phyloP scores from a whole-genome alignment of 2,888 invertebrate genomes.

The Anorthoa munda region DNA sequence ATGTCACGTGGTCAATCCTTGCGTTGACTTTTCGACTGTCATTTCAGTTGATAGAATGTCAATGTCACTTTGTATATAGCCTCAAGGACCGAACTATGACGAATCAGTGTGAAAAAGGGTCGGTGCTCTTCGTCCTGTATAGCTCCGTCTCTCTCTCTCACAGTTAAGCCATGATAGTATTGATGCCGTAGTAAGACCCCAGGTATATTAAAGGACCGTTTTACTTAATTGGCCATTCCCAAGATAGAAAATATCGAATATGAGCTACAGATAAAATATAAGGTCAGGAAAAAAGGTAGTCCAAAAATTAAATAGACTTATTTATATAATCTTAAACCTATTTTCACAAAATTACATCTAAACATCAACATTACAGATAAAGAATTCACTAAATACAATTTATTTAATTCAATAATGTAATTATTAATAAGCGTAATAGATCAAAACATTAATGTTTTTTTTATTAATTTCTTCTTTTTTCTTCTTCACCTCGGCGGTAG shows the following conservation, averaged over 20 bases:
- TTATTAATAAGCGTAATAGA: conserved; percentile 91
- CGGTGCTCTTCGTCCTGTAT: too few species aligned
- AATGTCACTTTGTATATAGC: too few species aligned
- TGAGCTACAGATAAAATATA: conserved; percentile 57
- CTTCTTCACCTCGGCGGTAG: conserved; percentile 63
- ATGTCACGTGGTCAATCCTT: too few species aligned
- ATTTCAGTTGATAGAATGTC: too few species aligned
- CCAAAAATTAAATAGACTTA: conserved; percentile 59
- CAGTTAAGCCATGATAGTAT: too few species aligned
- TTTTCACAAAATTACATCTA: conserved; percentile 81
- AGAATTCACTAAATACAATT: conserved; percentile 87
- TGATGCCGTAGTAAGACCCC: too few species aligned
- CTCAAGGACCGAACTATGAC: too few species aligned
- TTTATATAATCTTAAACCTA: conserved; percentile 54
- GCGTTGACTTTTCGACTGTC: too few species aligned
- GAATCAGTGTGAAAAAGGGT: too few species aligned
- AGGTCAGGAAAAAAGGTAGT: conserved; percentile 30
- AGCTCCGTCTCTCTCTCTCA: too few species aligned
- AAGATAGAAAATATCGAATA: conserved; percentile 45
- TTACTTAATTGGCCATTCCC: conserved; percentile 39
- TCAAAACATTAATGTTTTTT: conserved; percentile 89
- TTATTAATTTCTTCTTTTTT: conserved; percentile 68
- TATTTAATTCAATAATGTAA: conserved; percentile 85
- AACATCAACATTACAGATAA: conserved; percentile 87
- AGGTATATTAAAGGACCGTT: conserved; percentile 2